Conservation (phyloP, 2,888 invertebrate genomes). For the Hipparchia sbordonii region DNA sequence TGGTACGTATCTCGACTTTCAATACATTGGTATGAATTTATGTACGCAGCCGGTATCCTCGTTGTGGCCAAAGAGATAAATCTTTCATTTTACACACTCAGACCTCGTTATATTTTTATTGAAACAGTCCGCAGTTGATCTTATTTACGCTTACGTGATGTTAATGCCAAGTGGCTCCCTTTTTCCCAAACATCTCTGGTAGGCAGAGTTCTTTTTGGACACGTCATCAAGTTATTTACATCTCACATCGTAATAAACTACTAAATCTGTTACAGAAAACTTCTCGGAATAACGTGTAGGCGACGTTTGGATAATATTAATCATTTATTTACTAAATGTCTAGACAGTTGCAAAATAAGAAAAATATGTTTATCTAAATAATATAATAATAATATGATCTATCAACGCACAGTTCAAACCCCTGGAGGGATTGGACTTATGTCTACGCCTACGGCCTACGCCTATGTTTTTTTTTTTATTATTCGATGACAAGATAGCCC, state of each 20-base stretch:
- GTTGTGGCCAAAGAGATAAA: conserved; percentile 59
- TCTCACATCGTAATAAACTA: neutral
- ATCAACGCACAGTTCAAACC: no score
- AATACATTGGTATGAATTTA: conserved; percentile 70
- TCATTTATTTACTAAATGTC: no score
- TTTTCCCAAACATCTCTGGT: neutral
- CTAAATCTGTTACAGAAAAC: no score
- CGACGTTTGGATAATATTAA: no score
- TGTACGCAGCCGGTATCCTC: conserved; percentile 50
- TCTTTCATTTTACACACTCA: conserved; percentile 63
- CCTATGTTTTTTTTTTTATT: no score
- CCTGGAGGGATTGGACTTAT: no score
- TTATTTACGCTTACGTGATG: conserved; percentile 25
- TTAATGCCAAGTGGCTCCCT: neutral
- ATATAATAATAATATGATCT: no score
- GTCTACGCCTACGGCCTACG: no score
- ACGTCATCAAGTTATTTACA: neutral
- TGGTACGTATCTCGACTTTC: conserved; percentile 57
- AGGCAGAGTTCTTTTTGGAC: neutral
- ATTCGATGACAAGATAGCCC: no score
- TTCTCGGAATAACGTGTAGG: no score
- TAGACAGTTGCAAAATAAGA: no score
- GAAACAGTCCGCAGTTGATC: conserved; percentile 53
- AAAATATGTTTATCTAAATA: no score
- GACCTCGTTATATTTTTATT: conserved; percentile 67